A percentile compares a stretch with the other conserved stretches of the same genome.
phyloP scores from a whole-genome alignment of 2,797 vertebrate species.

The Tenualosa ilisha region DNA sequence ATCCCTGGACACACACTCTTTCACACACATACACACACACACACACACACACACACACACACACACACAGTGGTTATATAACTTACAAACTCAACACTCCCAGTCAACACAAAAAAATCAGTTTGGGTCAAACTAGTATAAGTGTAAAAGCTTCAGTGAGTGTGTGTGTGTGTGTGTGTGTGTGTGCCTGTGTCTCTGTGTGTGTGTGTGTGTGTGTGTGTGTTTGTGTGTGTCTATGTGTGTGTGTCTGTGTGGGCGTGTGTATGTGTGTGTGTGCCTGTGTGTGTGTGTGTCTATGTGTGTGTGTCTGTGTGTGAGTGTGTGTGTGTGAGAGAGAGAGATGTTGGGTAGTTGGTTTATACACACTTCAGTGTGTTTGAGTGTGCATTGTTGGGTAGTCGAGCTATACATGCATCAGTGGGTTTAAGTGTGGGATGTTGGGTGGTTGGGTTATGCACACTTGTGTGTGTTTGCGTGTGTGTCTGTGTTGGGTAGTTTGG shows the following conservation, averaged over 20 bases:
- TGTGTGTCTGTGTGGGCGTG: conserved; percentile 33
- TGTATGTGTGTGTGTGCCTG: neutral
- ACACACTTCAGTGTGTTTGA: neutral
- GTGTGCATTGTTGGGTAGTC: too few species aligned
- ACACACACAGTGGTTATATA: too few species aligned
- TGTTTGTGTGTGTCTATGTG: conserved; percentile 44
- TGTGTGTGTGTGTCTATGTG: too few species aligned
- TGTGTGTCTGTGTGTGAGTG: neutral
- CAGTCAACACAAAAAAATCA: conserved; percentile 80
- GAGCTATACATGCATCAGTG: too few species aligned
- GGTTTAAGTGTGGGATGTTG: too few species aligned
- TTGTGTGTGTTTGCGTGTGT: too few species aligned
- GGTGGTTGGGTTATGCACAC: too few species aligned
- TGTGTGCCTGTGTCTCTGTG: conserved; percentile 47
- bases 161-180: conserved; percentile 37
- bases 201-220: conserved; percentile 41
- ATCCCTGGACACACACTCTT: neutral
- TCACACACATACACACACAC: neutral
- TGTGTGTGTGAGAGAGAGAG: neutral
- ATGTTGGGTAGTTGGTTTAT: neutral
- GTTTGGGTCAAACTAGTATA: conserved; percentile 77
- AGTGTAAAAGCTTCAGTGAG: conserved; percentile 71
- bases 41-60: neutral
- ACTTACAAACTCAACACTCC: too few species aligned
- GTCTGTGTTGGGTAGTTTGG: too few species aligned